Evolutionary conservation across 1,140 invertebrate species (phyloP), one percentile per base, ranked within the genome.

Genomic region (Parasteatoda tepidariorum): DNA sequence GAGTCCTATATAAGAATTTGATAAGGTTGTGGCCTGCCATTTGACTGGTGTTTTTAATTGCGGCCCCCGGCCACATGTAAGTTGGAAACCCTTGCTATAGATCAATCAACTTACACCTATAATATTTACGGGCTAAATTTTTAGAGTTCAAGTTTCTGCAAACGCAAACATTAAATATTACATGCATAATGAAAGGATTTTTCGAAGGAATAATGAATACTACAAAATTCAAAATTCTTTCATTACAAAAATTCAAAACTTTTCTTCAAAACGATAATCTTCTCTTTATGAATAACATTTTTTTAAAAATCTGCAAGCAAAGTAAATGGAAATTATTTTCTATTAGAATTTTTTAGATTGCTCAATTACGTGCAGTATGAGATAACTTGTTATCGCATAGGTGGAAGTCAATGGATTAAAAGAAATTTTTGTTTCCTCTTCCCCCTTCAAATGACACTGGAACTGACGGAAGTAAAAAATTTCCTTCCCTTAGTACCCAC

Each of bases 401-500:
- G 18, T 62, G 79, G 66, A 84, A 70, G 26, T 67, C 61, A 48
- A 67, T 66, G 62, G 18, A 55, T 38, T 67, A 67, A 15, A 22
- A 24, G 18, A 34, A 61, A 55, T 15, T 18, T 28, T 55, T 84
- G 48, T 55, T 84, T 73, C 73, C 64, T 84, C 71, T 59, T 74
- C 41, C 73, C 76, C 24, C 28, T 74, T 64, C 15, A 2, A 48
- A 22, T 78, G 64, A 78, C 75, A 67, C 75, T 78, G 62, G 28
- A 48, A 13, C 15, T 24, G 62, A 30, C 75, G 75, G 75, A 78
- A 78, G 61, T 11, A 9, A 59, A 31, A 7, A 67, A 67, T 31
- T 9, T 28, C 34, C 24, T 71, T 71, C 48, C 38, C 15, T 28
- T 13, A 31, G 41, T 41, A 3, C 11, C 41, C 22, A 18, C 22